phyloP scores from a whole-genome alignment of 2,888 invertebrate species.

The Phaedon cochleariae region DNA sequence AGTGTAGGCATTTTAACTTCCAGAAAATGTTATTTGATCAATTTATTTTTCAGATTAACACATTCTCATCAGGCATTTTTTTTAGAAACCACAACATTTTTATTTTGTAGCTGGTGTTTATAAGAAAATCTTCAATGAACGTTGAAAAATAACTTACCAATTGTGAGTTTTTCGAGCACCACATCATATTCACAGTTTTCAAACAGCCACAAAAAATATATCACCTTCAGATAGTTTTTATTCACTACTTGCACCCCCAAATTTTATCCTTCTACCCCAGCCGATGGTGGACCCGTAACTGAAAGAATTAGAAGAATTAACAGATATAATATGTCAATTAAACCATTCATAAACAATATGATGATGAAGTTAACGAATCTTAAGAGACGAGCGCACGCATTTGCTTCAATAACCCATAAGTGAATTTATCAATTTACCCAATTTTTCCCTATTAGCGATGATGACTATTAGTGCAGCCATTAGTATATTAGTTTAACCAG shows the following conservation, averaged over 20 bases:
- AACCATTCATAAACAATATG: slow-evolving; percentile 53
- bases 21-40: too few relatives aligned
- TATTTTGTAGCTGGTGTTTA: too few relatives aligned
- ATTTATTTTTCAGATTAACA: too few relatives aligned
- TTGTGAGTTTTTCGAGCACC: too few relatives aligned
- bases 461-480: slow-evolving; percentile 64
- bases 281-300: slow-evolving; percentile 43
- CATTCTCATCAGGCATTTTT: too few relatives aligned
- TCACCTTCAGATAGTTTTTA: too few relatives aligned
- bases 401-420: slow-evolving; percentile 57
- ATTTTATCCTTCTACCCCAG: slow-evolving; percentile 42
- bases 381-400: slow-evolving; percentile 52
- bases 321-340: slow-evolving; percentile 53
- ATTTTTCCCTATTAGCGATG: slow-evolving; percentile 65
- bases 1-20: too few relatives aligned
- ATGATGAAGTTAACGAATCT: slow-evolving; percentile 50
- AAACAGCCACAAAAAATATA: too few relatives aligned
- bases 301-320: slow-evolving; percentile 50
- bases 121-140: too few relatives aligned
- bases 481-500: slow-evolving; percentile 63
- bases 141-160: too few relatives aligned
- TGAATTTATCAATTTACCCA: slow-evolving; percentile 66
- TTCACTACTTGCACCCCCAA: slow-evolving; percentile 22
- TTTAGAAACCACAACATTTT: too few relatives aligned
- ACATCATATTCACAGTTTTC: too few relatives aligned